These are phyloP conservation scores for Laothoe populi DNA, from an alignment of 2,888 invertebrate genomes.

Conservation along the genomic window DNA sequence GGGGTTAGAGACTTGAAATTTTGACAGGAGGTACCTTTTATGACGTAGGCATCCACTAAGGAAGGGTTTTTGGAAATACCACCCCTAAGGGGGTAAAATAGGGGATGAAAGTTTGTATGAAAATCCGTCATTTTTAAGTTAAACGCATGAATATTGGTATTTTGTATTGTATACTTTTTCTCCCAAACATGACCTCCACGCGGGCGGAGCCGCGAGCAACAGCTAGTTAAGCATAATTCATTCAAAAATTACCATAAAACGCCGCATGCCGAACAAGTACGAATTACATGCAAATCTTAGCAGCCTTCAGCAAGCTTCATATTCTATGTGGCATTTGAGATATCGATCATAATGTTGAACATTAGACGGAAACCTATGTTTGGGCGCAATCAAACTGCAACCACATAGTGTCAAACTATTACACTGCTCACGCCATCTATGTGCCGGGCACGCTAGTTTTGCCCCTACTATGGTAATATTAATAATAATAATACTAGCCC, in stretches of 20 bases:
- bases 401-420: slow-evolving; percentile 62
- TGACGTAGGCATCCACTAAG: too few relatives aligned
- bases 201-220: too few relatives aligned
- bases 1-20: too few relatives aligned
- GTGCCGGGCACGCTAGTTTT: slow-evolving; percentile 51
- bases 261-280: not conserved
- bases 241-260: not conserved
- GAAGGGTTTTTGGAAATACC: too few relatives aligned
- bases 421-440: slow-evolving; percentile 62
- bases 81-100: too few relatives aligned
- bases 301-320: not conserved
- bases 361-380: slow-evolving; percentile 32
- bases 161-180: too few relatives aligned
- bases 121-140: too few relatives aligned
- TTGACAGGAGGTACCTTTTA: too few relatives aligned
- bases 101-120: too few relatives aligned
- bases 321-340: slow-evolving; percentile 11
- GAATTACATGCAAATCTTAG: slow-evolving; percentile 17
- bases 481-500: not conserved
- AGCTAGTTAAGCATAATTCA: slow-evolving; percentile 1
- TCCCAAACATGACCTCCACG: too few relatives aligned
- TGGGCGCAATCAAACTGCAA: slow-evolving; percentile 57
- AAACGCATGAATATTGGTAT: too few relatives aligned
- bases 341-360: slow-evolving; percentile 29
- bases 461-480: slow-evolving; percentile 45